Base-by-base conservation (phyloP, 2,888 invertebrate species). In the Luffia ferchaultella region DNA sequence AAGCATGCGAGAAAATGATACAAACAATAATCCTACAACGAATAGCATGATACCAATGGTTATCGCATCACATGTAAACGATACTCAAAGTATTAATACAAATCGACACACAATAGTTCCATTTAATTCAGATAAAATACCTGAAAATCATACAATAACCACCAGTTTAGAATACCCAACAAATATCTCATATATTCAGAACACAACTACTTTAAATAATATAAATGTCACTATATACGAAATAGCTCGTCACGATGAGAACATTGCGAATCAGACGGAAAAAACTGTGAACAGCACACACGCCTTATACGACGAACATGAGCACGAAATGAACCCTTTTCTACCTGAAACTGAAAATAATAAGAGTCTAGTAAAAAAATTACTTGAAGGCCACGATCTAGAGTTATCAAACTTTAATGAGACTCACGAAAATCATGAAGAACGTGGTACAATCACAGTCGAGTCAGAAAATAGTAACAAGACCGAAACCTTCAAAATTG, bases 291-390 rank as follows among this genome's bases (percentile, higher is more conserved):
- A 12, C 12, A 12, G 3, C 30, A 30, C 12, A 12, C 30, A 7
- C 3, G 56, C 70, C 1, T 76, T 78, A 56, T 73, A 75, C 46
- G 77, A 72, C 47, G 79, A 80, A 50, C 79, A 79, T 54, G 75
- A 73, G 61, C 85, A 87, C 45, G 86, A 87, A 59, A 89, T 89
- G 88, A 88, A 88, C 53, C 90, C 90, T 2, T 90, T 89, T 62
- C 69, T 90, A 58, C 89, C 90, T 5, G 90, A 89, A 62, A 76
- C 86, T 16, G 88, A 89, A 65, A 88, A 85, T 55, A 85, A 88
- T 60, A 87, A 86, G 58, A 84, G 80, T 15, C 74, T 87, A 30
- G 83, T 87, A 1, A 86, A 86, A 60, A 87, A 86, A 60, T 67
- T 88, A n/a, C 86, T 86, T 67, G 84, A 86, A 58, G 87, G 84